A percentile compares a stretch with the other conserved stretches of the same genome.
Conservation (phyloP, 2,113 vertebrate species). For the Anoura caudifer region DNA sequence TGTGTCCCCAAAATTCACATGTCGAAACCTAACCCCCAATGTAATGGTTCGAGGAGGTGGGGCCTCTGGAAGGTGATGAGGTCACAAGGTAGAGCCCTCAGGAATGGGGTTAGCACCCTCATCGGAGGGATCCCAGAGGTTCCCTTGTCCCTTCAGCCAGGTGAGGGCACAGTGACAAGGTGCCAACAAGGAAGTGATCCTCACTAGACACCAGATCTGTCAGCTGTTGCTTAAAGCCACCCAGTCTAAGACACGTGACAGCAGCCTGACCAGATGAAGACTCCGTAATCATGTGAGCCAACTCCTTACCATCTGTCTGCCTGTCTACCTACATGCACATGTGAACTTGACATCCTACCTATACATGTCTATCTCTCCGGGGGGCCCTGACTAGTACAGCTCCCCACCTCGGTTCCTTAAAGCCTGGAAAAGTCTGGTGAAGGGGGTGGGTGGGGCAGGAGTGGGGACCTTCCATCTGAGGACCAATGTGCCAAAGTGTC, state of each 20-base stretch:
- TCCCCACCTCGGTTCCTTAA: not conserved
- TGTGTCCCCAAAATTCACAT: not conserved
- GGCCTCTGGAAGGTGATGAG: not conserved
- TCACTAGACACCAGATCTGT: not conserved
- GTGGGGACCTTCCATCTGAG: not conserved
- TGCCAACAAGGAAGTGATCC: too few species aligned
- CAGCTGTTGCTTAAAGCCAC: not conserved
- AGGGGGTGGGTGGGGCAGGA: rapidly evolving
- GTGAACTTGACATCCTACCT: not conserved
- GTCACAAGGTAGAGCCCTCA: not conserved
- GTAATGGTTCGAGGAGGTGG: not conserved
- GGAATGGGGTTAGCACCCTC: not conserved
- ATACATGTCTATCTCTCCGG: not conserved
- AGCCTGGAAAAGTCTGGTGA: not conserved
- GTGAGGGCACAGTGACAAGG: not conserved
- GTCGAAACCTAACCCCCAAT: not conserved
- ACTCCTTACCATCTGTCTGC: not conserved
- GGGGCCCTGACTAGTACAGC: not conserved
- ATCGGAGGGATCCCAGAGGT: not conserved
- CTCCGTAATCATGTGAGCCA: not conserved
- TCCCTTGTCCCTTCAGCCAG: not conserved
- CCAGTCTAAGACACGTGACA: too few species aligned
- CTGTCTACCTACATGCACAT: not conserved
- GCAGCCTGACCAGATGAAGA: too few species aligned
- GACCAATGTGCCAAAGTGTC: not conserved